Base-by-base conservation (phyloP, 2,888 invertebrate genomes). In the Drosophila paramelanica region DNA sequence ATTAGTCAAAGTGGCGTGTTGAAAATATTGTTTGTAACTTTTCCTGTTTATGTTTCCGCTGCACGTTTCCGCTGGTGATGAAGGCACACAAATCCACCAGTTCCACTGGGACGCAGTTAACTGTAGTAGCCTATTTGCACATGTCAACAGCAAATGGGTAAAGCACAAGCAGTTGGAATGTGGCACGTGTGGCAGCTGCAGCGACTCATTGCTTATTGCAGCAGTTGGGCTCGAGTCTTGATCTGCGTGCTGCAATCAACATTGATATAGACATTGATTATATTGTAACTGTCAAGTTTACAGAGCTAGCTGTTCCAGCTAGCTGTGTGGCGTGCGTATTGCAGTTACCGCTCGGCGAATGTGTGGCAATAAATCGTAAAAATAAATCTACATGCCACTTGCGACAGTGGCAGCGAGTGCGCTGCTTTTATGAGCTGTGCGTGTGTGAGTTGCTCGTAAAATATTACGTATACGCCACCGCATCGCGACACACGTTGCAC, bases 21-120 rank as follows among this genome's bases (percentile, higher is more conserved):
- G 76, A 73, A 81, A 77, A 67, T 79, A 75, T 72, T 86, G 84
- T 59, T 83, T 76, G 72, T 61, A 74, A 74, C 71, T 73, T 70
- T 76, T 89, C 87, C 89, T 79, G 77, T 75, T 84, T 70, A 73
- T 77, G 77, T 81, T 87, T 89, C 85, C 89, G 89, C 36, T 71
- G 74, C 68, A 55, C 67, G 73, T 87, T 89, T 79, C 87, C 89
- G 66, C 57, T 45, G 67, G 38, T 72, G 57, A 66, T 76, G 66
- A 57, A 66, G 47, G 65, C 83, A 82, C 88, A 83, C 82, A 88
- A 83, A 77, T 73, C 71, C 74, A 67, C 36, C 13, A 13, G 39
- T 55, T 25, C 65, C 53, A 27, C 14, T 51, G 73, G 50, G 53
- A 47, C 45, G 25, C 27, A 31, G 8, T 41, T 17, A 31, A 43